Conservation (phyloP, 2,797 vertebrate species). For the Gallinago solitaria region DNA sequence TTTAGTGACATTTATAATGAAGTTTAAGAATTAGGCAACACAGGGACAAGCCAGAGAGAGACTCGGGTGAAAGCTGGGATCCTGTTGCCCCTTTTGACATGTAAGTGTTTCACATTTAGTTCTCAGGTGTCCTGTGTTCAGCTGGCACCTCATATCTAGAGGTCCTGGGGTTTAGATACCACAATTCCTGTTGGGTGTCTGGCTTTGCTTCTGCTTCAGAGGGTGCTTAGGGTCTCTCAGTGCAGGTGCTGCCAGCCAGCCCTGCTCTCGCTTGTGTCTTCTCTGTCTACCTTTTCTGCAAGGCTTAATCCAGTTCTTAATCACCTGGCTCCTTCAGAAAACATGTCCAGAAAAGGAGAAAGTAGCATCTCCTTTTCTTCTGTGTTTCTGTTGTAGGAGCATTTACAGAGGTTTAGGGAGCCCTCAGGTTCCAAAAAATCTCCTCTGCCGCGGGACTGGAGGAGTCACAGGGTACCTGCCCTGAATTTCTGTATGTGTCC, state of each 20-base stretch:
- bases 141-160: background rate
- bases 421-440: background rate
- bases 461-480: background rate
- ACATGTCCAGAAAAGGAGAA: background rate
- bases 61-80: background rate
- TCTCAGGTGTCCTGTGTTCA: background rate
- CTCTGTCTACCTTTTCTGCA: background rate
- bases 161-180: background rate
- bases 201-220: background rate
- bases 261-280: rapidly evolving
- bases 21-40: background rate
- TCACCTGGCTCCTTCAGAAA: background rate
- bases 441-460: background rate
- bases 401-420: background rate
- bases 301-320: background rate
- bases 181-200: background rate
- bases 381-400: background rate
- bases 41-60: background rate
- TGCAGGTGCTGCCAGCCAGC: background rate
- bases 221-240: background rate
- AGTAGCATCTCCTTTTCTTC: background rate
- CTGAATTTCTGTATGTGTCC: background rate
- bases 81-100: background rate
- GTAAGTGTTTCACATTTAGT: background rate
- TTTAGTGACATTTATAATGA: background rate